Conservation (phyloP, 2,113 vertebrate species). For the Antechinus stuartii region DNA sequence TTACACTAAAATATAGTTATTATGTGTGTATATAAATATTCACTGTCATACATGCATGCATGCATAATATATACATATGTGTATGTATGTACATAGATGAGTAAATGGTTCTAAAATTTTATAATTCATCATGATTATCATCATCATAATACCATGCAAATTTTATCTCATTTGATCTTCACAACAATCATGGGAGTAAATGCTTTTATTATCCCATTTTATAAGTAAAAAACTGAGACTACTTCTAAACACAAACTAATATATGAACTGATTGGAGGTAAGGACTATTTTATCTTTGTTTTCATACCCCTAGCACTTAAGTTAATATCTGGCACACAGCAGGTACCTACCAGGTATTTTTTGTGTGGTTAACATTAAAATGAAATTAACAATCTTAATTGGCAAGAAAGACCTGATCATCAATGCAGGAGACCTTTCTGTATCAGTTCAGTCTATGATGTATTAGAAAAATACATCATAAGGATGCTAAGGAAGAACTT, state of each 20-base stretch:
- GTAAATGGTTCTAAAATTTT: background rate
- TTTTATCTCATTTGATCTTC: background rate
- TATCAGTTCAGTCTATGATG: background rate
- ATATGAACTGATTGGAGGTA: background rate
- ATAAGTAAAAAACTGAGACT: background rate
- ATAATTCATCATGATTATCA: background rate
- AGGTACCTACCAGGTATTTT: background rate
- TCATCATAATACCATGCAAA: background rate
- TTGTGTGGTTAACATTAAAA: background rate
- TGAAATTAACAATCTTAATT: background rate
- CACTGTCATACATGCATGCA: too few species aligned
- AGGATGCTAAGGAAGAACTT: background rate
- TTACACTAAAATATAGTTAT: background rate
- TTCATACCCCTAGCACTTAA: background rate
- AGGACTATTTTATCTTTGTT: background rate
- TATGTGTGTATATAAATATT: too few species aligned
- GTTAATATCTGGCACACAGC: background rate
- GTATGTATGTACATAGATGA: too few species aligned
- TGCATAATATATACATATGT: too few species aligned
- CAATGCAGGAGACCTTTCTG: background rate
- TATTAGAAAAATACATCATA: background rate
- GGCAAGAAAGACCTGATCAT: background rate
- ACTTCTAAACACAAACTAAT: background rate
- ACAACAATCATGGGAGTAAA: background rate
- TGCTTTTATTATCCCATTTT: background rate